Base-by-base conservation (phyloP, 2,113 vertebrate genomes). In the Melierax canorus region DNA sequence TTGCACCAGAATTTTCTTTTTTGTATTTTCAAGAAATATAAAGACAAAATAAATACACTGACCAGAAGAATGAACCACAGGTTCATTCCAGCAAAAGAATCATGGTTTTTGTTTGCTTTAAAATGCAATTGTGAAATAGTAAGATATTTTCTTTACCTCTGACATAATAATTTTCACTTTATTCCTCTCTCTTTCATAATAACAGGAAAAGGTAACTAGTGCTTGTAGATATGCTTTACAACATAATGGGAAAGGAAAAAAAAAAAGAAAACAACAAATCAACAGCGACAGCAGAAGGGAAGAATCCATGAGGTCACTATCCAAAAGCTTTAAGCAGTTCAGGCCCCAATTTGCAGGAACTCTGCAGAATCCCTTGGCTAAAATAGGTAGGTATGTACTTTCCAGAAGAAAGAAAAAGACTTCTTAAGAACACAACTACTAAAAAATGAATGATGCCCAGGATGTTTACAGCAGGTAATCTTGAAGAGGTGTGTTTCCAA, bases 11-110 rank as follows among this genome's bases (percentile, higher is more conserved):
- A 55, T 56, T 94, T 38, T 88, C 2, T 62, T 51, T 88, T 39
- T 67, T 72, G 45, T 53, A 73, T 69, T 72, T 92, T 75, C 62
- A 94, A 82, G 7, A 73, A 85, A 66, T 93, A 53, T 34, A 71
- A 85, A 56, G 9, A 46, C 38, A 86, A 94, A 81, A 89, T n/a
- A 55, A 68, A 63, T 76, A 50, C 50, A 50, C 50, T 50, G 50
- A 50, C 24, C 14, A 15, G 50, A 50, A 50, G 24, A 50, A 50
- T 50, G 24, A 50, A 26, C 24, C 50, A 50, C 50, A 50, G 24
- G 24, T 50, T 50, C 50, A 26, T 50, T 50, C 50, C 50, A 26
- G 51, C 7, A 63, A 77, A 83, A 46, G 11, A 74, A 51, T 8
- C 36, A 4, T 26, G 4, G 0, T 1, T 56, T 59, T 18, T 32